Evolutionary conservation across 2,888 invertebrate genomes (phyloP), one percentile per base, ranked within the genome.

Genomic region (Epistrophe grossulariae): DNA sequence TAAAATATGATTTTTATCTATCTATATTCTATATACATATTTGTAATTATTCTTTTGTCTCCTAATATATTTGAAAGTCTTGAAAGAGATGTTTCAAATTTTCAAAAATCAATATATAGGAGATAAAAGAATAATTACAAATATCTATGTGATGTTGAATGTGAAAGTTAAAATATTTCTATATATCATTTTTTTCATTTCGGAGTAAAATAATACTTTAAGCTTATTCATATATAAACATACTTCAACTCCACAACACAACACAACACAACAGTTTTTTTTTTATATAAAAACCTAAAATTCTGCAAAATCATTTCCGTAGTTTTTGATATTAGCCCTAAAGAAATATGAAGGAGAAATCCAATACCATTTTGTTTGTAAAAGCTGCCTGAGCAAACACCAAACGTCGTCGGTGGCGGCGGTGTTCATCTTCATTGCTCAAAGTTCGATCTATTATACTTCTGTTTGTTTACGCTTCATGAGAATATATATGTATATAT

Each of bases 371-470:
- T 59, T 9, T 79, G 83, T 87, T 87, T 87, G 74, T 52, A 19
- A 68, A 83, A 79, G 87, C 87, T 76, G 87, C 82, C 76, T 87
- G 79, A 57, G 83, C 87, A 87, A 87, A 87, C 87, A 87, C 66
- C 24, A 68, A 83, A 83, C 82, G 79, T 82, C 10, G 35, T 3
- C 74, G 4, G 3, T 24, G 31, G 3, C 31, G 31, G 31, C 24
- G 3, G 6, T 19, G 35, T 52, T 13, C n/a, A 10, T 15, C 38
- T 19, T 66, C 31, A 52, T 35, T 73, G 82, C 59, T 59, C 74
- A 24, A 68, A 83, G 48, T 83, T 87, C 83, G 83, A 83, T 79
- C 87, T 82, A 79, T 87, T 87, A n/a, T n/a, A 79, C 83, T 87
- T 79, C 50, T 85, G 78, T 87, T 83, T 87, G 83, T 83, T 83